Evolutionary conservation across 2,113 vertebrate species (phyloP).

Genomic region (Cervus canadensis): DNA sequence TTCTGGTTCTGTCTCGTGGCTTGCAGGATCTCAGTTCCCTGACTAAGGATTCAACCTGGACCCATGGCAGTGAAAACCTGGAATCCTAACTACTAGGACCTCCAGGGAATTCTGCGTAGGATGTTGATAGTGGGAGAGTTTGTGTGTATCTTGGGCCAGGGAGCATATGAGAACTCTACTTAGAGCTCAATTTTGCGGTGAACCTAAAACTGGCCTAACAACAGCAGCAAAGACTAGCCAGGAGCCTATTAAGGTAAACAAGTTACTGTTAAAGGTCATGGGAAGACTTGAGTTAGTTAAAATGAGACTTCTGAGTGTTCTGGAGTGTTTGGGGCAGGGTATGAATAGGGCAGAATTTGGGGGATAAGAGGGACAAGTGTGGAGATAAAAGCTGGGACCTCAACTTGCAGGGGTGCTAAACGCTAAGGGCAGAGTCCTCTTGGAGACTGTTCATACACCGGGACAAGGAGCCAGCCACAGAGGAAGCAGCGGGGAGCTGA

Average conservation of each 20-base stretch:
- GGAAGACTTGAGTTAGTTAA: neutral
- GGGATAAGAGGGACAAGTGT: fast-evolving
- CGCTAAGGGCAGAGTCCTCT: neutral
- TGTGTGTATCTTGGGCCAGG: neutral
- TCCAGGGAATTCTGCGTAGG: neutral
- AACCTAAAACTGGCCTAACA: neutral
- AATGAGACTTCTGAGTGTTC: neutral
- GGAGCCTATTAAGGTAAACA: neutral
- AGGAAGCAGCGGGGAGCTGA: neutral
- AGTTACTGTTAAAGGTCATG: neutral
- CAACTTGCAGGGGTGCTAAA: neutral
- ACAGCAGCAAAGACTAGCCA: neutral
- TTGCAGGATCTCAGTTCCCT: neutral
- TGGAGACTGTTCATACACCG: neutral
- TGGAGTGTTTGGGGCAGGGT: neutral
- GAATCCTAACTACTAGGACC: neutral
- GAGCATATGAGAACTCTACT: neutral
- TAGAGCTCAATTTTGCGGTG: neutral
- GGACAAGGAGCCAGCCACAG: neutral
- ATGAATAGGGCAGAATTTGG: neutral
- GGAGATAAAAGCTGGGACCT: neutral
- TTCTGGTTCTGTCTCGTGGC: neutral
- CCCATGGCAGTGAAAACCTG: neutral
- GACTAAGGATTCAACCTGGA: neutral
- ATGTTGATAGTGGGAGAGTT: neutral